These are phyloP conservation scores for Lampropteryx suffumata DNA, from an alignment of 2,888 invertebrate genomes.

Conservation along the genomic window DNA sequence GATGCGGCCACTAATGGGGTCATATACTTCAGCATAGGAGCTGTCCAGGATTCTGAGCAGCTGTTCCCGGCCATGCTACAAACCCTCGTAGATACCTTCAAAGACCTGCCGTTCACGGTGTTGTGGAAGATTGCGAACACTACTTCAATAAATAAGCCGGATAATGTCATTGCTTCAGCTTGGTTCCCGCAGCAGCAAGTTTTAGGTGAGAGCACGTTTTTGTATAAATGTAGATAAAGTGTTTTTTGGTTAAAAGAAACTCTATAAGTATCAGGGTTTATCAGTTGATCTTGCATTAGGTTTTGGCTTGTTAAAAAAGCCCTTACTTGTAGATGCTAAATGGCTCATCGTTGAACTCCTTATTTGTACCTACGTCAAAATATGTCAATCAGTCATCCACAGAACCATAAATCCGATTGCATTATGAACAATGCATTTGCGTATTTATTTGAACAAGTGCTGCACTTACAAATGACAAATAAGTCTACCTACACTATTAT, in stretches of 20 bases:
- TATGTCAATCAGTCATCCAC: no score
- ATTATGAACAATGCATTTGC: no score
- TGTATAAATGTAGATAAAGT: no score
- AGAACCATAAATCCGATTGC: no score
- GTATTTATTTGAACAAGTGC: constrained; percentile 8
- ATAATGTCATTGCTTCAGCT: constrained; percentile 66
- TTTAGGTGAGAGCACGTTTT: constrained; percentile 62
- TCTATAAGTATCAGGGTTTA: no score
- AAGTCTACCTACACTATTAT: no score
- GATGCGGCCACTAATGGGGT: constrained; percentile 71
- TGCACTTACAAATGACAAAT: not conserved
- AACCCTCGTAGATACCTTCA: constrained; percentile 69
- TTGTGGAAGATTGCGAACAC: constrained; percentile 80
- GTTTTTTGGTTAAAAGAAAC: no score
- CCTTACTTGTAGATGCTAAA: no score
- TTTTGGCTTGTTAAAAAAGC: no score
- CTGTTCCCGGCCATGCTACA: constrained; percentile 62
- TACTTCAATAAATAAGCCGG: constrained; percentile 61
- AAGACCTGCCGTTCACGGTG: constrained; percentile 72
- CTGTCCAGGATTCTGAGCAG: constrained; percentile 69
- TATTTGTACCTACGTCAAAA: no score
- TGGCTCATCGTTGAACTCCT: no score
- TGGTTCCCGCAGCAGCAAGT: constrained; percentile 84
- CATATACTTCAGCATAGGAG: constrained; percentile 78
- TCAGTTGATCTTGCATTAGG: no score